phyloP scores from a whole-genome alignment of 2,888 invertebrate genomes.

The Enoplolaimus lenunculus region DNA sequence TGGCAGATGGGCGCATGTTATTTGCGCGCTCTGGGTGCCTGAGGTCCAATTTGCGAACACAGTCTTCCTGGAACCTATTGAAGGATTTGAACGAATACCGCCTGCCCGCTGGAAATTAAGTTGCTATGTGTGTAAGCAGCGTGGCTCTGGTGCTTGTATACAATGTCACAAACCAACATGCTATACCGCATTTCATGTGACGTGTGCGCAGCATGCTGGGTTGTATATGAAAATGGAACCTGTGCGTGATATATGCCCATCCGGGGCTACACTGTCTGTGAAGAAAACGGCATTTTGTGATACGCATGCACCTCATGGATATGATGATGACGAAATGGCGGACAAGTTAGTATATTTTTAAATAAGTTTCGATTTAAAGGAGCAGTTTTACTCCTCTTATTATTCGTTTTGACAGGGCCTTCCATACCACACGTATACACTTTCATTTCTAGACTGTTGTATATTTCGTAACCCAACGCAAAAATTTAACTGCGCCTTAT shows the following conservation, averaged over 20 bases:
- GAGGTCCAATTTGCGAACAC: slow-evolving; percentile 83
- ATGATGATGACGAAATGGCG: not conserved
- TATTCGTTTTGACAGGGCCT: too few species aligned
- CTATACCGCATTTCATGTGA: slow-evolving; percentile 79
- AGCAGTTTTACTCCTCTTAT: too few species aligned
- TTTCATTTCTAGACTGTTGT: too few species aligned
- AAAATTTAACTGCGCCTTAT: too few species aligned
- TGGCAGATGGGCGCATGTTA: slow-evolving; percentile 91
- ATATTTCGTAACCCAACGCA: too few species aligned
- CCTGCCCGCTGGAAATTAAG: slow-evolving; percentile 86
- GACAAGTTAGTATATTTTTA: too few species aligned
- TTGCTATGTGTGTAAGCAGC: slow-evolving; percentile 78
- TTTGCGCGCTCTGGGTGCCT: slow-evolving; percentile 96
- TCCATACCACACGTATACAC: too few species aligned
- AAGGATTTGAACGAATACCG: slow-evolving; percentile 88
- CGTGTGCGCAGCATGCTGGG: slow-evolving; percentile 85
- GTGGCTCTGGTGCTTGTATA: slow-evolving; percentile 84
- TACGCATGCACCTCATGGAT: slow-evolving; percentile 60
- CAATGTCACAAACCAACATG: slow-evolving; percentile 70
- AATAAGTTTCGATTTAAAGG: too few species aligned
- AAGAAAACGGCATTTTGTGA: slow-evolving; percentile 93
- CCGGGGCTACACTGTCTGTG: slow-evolving; percentile 46
- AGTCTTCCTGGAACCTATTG: slow-evolving; percentile 68
- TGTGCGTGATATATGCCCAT: slow-evolving; percentile 49
- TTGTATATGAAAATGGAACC: slow-evolving; percentile 94